Percentiles rank a stretch among this genome's conserved stretches.
phyloP scores from a whole-genome alignment of 2,113 vertebrate genomes.

The Plecturocebus donacophilus region DNA sequence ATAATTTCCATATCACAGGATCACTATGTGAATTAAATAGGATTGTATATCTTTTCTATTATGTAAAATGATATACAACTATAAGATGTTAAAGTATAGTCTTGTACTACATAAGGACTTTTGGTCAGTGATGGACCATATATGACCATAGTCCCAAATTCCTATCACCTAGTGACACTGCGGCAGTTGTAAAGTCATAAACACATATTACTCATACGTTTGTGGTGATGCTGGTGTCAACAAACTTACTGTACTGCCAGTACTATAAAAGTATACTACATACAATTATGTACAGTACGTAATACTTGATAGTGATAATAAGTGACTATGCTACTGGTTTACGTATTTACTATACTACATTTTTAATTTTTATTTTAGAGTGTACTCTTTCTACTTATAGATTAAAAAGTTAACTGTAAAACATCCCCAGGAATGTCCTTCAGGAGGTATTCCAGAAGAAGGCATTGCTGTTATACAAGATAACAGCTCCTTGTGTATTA shows the following conservation, averaged over 20 bases:
- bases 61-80: neutral
- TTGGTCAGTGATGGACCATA: neutral
- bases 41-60: neutral
- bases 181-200: neutral
- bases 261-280: neutral
- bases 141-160: neutral
- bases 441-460: neutral
- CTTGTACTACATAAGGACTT: neutral
- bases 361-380: neutral
- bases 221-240: neutral
- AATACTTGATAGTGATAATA: neutral
- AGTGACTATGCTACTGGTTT: neutral
- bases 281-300: neutral
- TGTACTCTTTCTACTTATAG: neutral
- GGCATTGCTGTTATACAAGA: neutral
- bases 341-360: neutral
- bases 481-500: neutral
- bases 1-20: neutral
- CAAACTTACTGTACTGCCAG: neutral
- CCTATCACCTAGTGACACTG: neutral
- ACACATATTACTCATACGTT: neutral
- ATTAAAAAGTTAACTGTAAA: neutral
- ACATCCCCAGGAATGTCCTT: neutral
- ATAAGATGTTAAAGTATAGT: neutral
- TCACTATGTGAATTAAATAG: neutral